Percentiles rank a stretch among this genome's conserved stretches.
Evolutionary conservation across 1,140 invertebrate species (phyloP).

Genomic region (Drosophila jambulina): DNA sequence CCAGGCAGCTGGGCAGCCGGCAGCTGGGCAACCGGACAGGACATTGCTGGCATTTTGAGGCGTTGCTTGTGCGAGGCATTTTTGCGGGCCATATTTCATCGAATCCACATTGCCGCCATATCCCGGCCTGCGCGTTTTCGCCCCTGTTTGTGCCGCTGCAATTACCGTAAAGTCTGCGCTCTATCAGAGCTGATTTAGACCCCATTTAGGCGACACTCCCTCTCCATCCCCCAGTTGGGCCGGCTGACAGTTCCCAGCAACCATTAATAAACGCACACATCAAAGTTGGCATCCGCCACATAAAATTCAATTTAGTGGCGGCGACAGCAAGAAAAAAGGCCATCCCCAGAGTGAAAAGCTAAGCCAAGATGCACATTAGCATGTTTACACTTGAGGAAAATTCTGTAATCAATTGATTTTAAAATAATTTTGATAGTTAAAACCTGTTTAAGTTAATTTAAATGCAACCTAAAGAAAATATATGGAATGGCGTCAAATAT

Average conservation of each 20-base stretch:
- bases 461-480: neutral
- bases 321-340: constrained; percentile 50
- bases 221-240: neutral
- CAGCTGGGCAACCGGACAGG: constrained; percentile 20
- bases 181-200: constrained; percentile 46
- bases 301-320: constrained; percentile 80
- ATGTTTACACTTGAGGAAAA: constrained; percentile 35
- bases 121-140: constrained; percentile 6
- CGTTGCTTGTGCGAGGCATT: constrained; percentile 68
- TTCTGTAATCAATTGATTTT: too few relatives aligned
- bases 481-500: neutral
- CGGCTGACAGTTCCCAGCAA: constrained; percentile 41
- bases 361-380: constrained; percentile 76
- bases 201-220: constrained; percentile 9
- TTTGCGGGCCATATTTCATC: constrained; percentile 75
- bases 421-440: neutral
- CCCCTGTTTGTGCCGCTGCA: constrained; percentile 52
- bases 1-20: neutral
- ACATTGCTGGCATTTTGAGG: constrained; percentile 68
- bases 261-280: constrained; percentile 81
- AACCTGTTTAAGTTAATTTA: neutral
- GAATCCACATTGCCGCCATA: constrained; percentile 58
- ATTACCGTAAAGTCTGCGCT: constrained; percentile 50
- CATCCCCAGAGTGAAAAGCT: constrained; percentile 56
- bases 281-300: constrained; percentile 74